Evolutionary conservation across 2,888 invertebrate species (phyloP).

Genomic region (Eristalis arbustorum): DNA sequence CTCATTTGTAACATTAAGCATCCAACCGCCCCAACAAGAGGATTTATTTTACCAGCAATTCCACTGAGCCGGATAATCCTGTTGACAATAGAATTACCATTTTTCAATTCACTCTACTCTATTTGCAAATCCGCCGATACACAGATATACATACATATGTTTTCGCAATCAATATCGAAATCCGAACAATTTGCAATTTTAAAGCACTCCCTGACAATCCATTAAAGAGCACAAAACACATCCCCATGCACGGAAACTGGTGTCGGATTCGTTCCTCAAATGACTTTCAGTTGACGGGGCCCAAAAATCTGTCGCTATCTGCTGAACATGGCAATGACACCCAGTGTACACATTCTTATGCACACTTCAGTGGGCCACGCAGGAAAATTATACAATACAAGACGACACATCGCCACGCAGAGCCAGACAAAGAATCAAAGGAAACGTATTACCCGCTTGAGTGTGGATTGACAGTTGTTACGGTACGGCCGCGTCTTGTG

Average conservation of each 20-base stretch:
- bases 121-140: slow-evolving; percentile 22
- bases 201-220: background rate
- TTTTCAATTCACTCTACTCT: slow-evolving; percentile 11
- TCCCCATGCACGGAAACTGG: background rate
- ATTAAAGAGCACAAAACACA: background rate
- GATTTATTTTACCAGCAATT: slow-evolving; percentile 42
- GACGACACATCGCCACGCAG: slow-evolving; percentile 20
- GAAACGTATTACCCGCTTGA: slow-evolving; percentile 20
- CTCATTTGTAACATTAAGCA: background rate
- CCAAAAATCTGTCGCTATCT: slow-evolving; percentile 27
- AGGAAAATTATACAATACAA: slow-evolving; percentile 37
- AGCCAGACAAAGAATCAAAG: slow-evolving; percentile 29
- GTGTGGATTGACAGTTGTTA: slow-evolving; percentile 24
- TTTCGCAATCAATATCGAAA: slow-evolving; percentile 26
- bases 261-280: slow-evolving; percentile 35
- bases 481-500: background rate
- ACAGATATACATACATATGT: background rate
- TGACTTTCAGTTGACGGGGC: slow-evolving; percentile 34
- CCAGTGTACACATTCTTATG: background rate
- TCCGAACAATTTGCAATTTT: slow-evolving; percentile 30
- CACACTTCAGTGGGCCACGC: slow-evolving; percentile 5
- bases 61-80: slow-evolving; percentile 30
- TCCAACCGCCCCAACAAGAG: background rate
- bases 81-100: slow-evolving; percentile 35
- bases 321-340: slow-evolving; percentile 43